phyloP scores from a whole-genome alignment of 35 echinoderm and acorn worm genomes.

The Acanthaster planci region DNA sequence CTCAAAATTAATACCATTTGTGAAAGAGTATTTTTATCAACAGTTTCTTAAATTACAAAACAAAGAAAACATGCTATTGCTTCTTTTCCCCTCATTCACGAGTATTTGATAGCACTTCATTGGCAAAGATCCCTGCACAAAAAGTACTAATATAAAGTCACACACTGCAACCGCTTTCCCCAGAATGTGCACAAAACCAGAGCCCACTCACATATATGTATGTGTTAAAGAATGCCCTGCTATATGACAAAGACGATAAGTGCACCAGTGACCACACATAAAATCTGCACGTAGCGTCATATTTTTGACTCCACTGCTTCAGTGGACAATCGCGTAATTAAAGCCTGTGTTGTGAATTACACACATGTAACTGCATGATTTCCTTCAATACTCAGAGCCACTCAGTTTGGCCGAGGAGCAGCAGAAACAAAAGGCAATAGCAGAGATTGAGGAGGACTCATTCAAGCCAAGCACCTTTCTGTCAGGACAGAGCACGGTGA shows the following conservation, averaged over 20 bases:
- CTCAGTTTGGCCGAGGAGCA: neutral
- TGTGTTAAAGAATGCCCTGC: neutral
- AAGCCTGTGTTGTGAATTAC: neutral
- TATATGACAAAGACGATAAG: neutral
- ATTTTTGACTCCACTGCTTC: neutral
- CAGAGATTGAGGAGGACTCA: constrained; percentile 4
- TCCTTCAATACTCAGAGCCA: neutral
- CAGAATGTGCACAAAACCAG: too few relatives aligned
- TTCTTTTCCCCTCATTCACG: too few relatives aligned
- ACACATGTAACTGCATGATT: neutral
- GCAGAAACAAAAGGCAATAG: neutral
- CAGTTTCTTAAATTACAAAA: neutral
- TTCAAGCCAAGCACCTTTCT: constrained; percentile 14
- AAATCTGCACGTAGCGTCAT: neutral
- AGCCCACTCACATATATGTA: neutral
- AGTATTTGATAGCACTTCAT: too few relatives aligned
- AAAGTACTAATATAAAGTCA: too few relatives aligned
- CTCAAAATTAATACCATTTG: neutral
- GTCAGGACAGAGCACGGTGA: constrained; percentile 9
- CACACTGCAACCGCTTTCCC: too few relatives aligned
- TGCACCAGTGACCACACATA: neutral
- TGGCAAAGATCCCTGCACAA: too few relatives aligned
- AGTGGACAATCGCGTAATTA: neutral
- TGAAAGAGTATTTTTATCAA: neutral
- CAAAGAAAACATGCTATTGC: neutral